A percentile compares a stretch with the other conserved stretches of the same genome.
Conservation (phyloP, 2,113 vertebrate genomes). For the Morphnarchus princeps region DNA sequence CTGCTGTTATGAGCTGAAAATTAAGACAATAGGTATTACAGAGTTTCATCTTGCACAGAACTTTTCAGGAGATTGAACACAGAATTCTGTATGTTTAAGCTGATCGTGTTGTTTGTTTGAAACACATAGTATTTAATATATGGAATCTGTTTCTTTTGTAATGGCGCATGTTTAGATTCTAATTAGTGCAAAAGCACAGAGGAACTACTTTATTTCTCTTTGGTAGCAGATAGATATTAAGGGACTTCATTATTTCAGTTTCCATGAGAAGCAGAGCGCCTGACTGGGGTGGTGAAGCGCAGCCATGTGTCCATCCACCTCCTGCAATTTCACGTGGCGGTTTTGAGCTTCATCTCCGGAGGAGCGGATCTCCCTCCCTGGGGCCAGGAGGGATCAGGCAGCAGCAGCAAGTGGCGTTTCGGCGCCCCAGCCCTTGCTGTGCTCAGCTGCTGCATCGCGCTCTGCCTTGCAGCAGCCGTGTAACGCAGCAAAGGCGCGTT, state of each 20-base stretch:
- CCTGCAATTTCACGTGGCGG: rapidly evolving
- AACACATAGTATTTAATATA: rapidly evolving
- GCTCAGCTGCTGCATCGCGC: neutral
- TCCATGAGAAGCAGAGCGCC: neutral
- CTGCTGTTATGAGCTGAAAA: neutral
- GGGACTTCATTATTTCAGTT: neutral
- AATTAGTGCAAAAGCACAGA: neutral
- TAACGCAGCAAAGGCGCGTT: rapidly evolving
- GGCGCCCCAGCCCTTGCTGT: neutral
- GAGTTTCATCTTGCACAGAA: neutral
- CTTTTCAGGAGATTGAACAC: neutral
- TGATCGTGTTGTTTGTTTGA: neutral
- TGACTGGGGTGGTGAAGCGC: neutral
- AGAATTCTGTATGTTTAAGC: neutral
- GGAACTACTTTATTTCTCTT: neutral
- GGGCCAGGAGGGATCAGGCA: neutral
- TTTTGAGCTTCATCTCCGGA: neutral
- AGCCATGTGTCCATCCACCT: neutral
- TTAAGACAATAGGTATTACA: neutral
- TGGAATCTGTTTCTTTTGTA: neutral
- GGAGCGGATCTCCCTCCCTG: neutral
- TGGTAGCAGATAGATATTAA: neutral
- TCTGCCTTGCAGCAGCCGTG: too few species aligned
- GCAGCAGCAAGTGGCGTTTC: rapidly evolving
- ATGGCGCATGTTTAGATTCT: neutral